Percentiles rank a stretch among this genome's conserved stretches.
Conservation (phyloP, 2,888 invertebrate genomes). For the Scaptomyza flava region DNA sequence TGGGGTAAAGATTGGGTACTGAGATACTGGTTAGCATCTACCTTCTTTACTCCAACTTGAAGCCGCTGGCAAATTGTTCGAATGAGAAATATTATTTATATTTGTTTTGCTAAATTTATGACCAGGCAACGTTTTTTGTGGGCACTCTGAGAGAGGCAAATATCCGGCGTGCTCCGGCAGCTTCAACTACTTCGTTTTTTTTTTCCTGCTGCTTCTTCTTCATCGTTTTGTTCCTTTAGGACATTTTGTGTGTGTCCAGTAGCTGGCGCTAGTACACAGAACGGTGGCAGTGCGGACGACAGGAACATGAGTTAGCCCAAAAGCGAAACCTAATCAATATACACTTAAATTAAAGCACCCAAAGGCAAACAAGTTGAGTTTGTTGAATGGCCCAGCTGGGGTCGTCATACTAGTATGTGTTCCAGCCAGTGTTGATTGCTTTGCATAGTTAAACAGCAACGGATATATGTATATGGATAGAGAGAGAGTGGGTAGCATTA, state of each 20-base stretch:
- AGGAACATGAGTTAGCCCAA: slow-evolving; percentile 79
- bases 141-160: slow-evolving; percentile 12
- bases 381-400: slow-evolving; percentile 34
- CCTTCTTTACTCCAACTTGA: neutral
- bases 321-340: slow-evolving; percentile 79
- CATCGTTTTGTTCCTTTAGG: slow-evolving; percentile 8
- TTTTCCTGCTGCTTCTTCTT: no score
- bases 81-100: slow-evolving; percentile 58
- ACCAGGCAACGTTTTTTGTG: slow-evolving; percentile 26
- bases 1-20: slow-evolving; percentile 51
- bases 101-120: slow-evolving; percentile 71
- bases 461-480: neutral
- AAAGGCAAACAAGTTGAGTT: slow-evolving; percentile 27
- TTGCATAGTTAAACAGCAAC: slow-evolving; percentile 39
- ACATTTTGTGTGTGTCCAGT: slow-evolving; percentile 57
- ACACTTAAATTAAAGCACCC: slow-evolving; percentile 62
- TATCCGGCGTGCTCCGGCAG: slow-evolving; percentile 24
- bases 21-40: neutral
- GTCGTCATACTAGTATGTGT: slow-evolving; percentile 22
- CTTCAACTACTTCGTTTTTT: neutral
- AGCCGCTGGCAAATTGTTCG: slow-evolving; percentile 62
- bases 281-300: slow-evolving; percentile 82
- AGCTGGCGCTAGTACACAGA: slow-evolving; percentile 82
- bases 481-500: slow-evolving; percentile 26
- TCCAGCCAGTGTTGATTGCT: slow-evolving; percentile 69